These are phyloP conservation scores for Mastomys coucha DNA, from an alignment of 2,113 vertebrate genomes.

Conservation along the genomic window DNA sequence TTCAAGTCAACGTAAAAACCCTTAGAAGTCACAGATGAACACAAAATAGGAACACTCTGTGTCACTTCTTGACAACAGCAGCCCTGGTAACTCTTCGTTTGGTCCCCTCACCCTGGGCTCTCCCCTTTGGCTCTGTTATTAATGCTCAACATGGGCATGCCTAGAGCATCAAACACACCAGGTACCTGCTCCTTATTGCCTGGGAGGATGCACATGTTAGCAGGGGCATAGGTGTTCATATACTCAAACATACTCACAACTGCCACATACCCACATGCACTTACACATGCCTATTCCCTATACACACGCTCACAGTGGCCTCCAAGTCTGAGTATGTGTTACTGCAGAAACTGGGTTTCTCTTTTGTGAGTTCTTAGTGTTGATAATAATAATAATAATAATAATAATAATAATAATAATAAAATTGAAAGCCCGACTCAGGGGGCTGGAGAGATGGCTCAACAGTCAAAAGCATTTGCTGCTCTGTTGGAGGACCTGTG, in stretches of 20 bases:
- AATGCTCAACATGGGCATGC: too few species aligned
- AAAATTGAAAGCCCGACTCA: background rate
- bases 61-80: background rate
- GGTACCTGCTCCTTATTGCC: background rate
- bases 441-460: background rate
- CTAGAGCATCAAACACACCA: too few species aligned
- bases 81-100: background rate
- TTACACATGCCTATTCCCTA: background rate
- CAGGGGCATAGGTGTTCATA: background rate
- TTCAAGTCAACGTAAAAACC: background rate
- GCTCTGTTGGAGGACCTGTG: background rate
- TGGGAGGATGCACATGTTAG: background rate
- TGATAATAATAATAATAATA: too few species aligned
- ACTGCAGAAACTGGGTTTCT: background rate
- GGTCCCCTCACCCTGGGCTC: background rate
- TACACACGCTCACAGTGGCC: background rate
- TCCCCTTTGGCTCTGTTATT: background rate
- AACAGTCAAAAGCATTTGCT: background rate
- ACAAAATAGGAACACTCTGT: background rate
- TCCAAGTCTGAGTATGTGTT: background rate
- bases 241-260: background rate
- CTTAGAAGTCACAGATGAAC: background rate
- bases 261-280: background rate
- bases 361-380: background rate
- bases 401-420: too few species aligned